phyloP scores from a whole-genome alignment of 2,797 vertebrate genomes.

The Crenichthys baileyi region DNA sequence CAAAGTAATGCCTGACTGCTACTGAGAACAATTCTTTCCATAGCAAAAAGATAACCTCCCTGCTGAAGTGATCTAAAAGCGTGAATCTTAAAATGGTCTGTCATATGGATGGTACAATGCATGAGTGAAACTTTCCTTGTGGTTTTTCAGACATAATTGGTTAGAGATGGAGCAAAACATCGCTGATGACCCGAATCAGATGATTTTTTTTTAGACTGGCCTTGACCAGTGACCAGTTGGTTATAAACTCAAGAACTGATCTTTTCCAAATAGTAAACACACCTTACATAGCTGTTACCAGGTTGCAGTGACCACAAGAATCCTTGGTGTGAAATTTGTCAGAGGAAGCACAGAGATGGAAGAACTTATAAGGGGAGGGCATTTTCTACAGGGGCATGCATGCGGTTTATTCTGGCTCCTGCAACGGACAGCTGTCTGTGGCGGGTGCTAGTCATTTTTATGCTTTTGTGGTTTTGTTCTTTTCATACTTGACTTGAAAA shows the following conservation, averaged over 20 bases:
- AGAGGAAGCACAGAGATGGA: not conserved
- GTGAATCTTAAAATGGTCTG: constrained; percentile 37
- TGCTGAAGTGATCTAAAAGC: constrained; percentile 55
- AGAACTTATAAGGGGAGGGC: not conserved
- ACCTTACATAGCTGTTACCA: not conserved
- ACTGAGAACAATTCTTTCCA: constrained; percentile 42
- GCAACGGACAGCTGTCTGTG: not conserved
- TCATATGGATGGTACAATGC: constrained; percentile 25
- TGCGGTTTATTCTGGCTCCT: not conserved
- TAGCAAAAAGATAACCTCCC: constrained; percentile 48
- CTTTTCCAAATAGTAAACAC: not conserved
- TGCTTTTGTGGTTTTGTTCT: not conserved
- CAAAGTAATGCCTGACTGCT: constrained; percentile 46
- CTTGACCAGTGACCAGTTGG: not conserved
- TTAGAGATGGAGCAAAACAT: not conserved
- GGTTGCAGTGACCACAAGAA: not conserved
- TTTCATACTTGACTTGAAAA: not conserved
- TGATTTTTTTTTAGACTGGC: not conserved
- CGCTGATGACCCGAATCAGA: not conserved
- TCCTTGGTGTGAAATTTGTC: not conserved
- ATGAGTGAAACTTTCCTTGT: constrained; percentile 24
- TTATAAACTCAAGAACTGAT: not conserved
- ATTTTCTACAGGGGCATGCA: not conserved
- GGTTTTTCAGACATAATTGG: not conserved
- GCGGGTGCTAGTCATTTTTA: not conserved